These are phyloP conservation scores for Procavia capensis DNA, from an alignment of 2,113 vertebrate species.

Conservation along the genomic window DNA sequence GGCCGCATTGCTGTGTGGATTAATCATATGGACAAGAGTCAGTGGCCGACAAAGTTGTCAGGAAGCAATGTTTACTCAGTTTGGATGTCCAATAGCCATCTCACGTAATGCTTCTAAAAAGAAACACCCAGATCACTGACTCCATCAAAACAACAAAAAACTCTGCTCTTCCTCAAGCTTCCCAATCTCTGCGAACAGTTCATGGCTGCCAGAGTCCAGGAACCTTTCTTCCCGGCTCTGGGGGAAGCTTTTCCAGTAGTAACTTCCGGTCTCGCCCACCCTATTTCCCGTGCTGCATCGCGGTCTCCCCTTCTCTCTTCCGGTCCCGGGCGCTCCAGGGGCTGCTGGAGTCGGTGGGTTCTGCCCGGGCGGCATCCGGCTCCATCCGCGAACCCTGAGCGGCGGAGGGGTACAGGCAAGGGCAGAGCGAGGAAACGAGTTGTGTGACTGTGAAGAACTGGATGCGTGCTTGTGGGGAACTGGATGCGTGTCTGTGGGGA, in stretches of 20 bases:
- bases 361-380: neutral
- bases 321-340: constrained; percentile 11
- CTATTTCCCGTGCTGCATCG: constrained; percentile 62
- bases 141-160: neutral
- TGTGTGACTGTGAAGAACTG: too few species aligned
- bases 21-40: neutral
- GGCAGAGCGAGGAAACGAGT: accelerated
- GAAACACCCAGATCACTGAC: neutral
- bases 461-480: neutral
- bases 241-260: constrained; percentile 32
- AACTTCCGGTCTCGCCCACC: constrained; percentile 62
- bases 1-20: neutral
- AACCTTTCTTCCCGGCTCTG: constrained; percentile 50
- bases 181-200: neutral
- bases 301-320: constrained; percentile 48
- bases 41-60: neutral
- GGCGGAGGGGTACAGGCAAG: neutral
- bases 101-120: neutral
- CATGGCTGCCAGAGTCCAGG: neutral
- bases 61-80: neutral
- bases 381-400: constrained; percentile 52
- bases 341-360: constrained; percentile 14
- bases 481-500: neutral
- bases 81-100: neutral
- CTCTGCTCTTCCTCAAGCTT: neutral